Evolutionary conservation across 2,888 invertebrate species (phyloP), one percentile per base, ranked within the genome.

Genomic region (Amblyteles armatorius): DNA sequence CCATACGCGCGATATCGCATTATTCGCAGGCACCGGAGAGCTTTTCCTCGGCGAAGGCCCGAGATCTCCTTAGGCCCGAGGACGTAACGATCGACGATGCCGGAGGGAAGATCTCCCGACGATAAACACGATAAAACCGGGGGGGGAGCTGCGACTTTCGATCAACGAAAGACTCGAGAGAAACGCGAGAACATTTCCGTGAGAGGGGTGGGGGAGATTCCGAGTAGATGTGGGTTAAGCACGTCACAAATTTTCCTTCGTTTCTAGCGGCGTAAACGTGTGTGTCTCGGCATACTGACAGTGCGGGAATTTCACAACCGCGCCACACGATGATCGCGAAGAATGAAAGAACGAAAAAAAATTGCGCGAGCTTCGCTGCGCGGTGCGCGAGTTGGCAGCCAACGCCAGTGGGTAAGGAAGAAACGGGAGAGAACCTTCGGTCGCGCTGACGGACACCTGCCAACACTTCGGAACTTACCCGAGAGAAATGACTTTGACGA

Each of bases 171-270:
- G 72, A 72, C 48, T 29, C 57, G 78, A 77, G 16, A 71, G 77
- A 71, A 74, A 77, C 63, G 77, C 71, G 72, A 71, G 60, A 76
- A 74, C 63, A 91, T 90, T 87, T 86, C 87, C 72, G 82, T 68
- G 84, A 67, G 85, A 81, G 81, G 86, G 83, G 87, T 80, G 85
- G 84, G 84, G 69, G 78, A 78, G 79, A 69, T 80, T 82, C 84
- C 87, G 87, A 87, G 84, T 86, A 87, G 83, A 89, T 89, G 88
- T 89, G 89, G 89, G 91, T 91, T 90, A 90, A 88, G 90, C 89
- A 92, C 92, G 91, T 93, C 92, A 93, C 92, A 83, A 88, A 90
- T 88, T 91, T 91, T 90, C 87, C 86, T 88, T 87, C 79, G 84
- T 85, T 82, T 44, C 6, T 71, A 26, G n/a, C 40, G 36, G 3